phyloP scores from a whole-genome alignment of 2,113 vertebrate species.

The Lophochroa leadbeateri region DNA sequence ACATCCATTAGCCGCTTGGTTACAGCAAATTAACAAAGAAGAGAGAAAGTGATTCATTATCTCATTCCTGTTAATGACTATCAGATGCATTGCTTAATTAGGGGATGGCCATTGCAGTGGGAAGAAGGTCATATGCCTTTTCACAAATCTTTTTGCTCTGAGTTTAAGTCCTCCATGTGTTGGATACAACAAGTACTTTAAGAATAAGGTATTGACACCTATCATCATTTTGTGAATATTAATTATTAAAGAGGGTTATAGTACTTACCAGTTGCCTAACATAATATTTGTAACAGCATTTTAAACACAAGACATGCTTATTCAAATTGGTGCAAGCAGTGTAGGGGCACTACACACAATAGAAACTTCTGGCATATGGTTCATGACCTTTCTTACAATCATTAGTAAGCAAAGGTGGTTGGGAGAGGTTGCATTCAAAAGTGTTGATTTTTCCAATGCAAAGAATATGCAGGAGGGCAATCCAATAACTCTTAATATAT shows the following conservation, averaged over 20 bases:
- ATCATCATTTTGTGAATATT: constrained; percentile 31
- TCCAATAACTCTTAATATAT: neutral
- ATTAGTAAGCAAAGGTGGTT: neutral
- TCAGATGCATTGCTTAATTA: constrained; percentile 96
- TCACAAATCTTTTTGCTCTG: constrained; percentile 79
- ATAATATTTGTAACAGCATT: constrained; percentile 1
- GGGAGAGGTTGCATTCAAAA: neutral
- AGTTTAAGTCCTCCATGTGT: constrained; percentile 67
- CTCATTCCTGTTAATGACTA: constrained; percentile 94
- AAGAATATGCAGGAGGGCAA: neutral
- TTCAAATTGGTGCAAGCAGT: neutral
- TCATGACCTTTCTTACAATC: neutral
- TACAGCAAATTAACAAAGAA: constrained; percentile 95
- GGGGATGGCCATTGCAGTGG: constrained; percentile 84
- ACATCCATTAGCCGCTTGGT: constrained; percentile 95
- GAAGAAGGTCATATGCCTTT: constrained; percentile 87
- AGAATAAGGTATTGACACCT: constrained; percentile 50
- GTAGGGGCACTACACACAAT: neutral
- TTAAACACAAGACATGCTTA: neutral
- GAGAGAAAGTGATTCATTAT: constrained; percentile 93
- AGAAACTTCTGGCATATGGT: neutral
- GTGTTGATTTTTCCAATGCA: neutral
- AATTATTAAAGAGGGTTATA: constrained; percentile 19
- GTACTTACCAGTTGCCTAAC: neutral
- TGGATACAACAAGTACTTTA: constrained; percentile 63